phyloP scores from a whole-genome alignment of 30 jellyfish, hydroid and myxozoan genomes.

The Pseudorhiza aurosa region DNA sequence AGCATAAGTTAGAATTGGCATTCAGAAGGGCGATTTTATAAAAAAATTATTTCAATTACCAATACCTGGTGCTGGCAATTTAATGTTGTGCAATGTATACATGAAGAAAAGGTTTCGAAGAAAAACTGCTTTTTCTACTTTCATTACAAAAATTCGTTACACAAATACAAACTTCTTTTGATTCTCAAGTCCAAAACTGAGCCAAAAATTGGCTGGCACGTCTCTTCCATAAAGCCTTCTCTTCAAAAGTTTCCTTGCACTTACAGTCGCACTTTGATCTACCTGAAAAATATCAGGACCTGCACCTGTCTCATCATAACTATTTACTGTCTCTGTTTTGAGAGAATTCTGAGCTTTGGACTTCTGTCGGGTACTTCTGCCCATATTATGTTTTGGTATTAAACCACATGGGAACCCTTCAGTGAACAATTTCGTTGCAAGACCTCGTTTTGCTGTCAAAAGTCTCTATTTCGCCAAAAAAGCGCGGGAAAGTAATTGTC shows the following conservation, averaged over 20 bases:
- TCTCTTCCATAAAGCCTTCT: conserved; percentile 48
- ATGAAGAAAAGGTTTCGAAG: no score
- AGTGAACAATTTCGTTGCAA: no score
- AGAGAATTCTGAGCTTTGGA: conserved; percentile 1
- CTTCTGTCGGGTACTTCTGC: conserved; percentile 21
- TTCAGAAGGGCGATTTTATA: no score
- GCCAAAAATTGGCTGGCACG: conserved; percentile 68
- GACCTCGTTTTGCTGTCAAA: conserved; percentile 9
- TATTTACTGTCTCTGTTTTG: neutral
- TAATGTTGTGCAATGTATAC: no score
- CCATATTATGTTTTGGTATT: neutral
- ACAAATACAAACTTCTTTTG: conserved; percentile 23
- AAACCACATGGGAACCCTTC: no score
- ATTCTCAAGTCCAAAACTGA: conserved; percentile 46
- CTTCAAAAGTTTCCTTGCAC: conserved; percentile 53
- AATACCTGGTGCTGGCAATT: no score
- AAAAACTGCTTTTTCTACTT: no score
- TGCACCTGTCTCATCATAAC: neutral
- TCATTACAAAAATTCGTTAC: neutral
- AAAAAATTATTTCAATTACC: no score
- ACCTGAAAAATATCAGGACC: neutral
- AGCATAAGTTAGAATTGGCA: no score
- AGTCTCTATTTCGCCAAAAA: neutral
- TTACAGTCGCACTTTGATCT: neutral
- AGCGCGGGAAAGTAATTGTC: conserved; percentile 37